A percentile compares a stretch with the other conserved stretches of the same genome.
These are phyloP conservation scores for Limnephilus auricula DNA, from an alignment of 2,888 invertebrate genomes.

Conservation along the genomic window DNA sequence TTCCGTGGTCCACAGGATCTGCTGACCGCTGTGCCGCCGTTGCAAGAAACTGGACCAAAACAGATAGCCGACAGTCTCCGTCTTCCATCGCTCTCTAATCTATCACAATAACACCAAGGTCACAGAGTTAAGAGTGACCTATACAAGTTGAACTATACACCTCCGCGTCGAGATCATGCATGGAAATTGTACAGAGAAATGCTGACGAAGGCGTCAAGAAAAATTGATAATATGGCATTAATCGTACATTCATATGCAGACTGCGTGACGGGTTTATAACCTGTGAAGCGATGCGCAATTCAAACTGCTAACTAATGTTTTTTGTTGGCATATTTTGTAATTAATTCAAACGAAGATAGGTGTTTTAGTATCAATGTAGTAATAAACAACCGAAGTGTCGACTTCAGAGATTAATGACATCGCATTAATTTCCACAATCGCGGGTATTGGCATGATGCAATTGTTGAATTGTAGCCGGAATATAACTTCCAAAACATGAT, in stretches of 20 bases:
- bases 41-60: neutral
- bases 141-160: neutral
- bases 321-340: neutral
- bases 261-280: conserved; percentile 6
- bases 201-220: neutral
- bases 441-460: neutral
- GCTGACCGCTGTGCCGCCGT: neutral
- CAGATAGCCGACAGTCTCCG: neutral
- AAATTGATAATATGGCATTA: neutral
- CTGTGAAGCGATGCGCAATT: neutral
- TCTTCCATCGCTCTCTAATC: neutral
- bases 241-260: neutral
- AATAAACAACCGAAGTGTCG: neutral
- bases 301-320: neutral
- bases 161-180: neutral
- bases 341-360: neutral
- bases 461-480: neutral
- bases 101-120: neutral
- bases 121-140: neutral
- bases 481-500: neutral
- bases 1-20: neutral
- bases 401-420: neutral
- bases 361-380: neutral
- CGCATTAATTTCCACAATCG: neutral
- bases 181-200: neutral